A percentile compares a stretch with the other conserved stretches of the same genome.
These are phyloP conservation scores for Panzeria rudis DNA, from an alignment of 2,888 invertebrate genomes.

Conservation along the genomic window DNA sequence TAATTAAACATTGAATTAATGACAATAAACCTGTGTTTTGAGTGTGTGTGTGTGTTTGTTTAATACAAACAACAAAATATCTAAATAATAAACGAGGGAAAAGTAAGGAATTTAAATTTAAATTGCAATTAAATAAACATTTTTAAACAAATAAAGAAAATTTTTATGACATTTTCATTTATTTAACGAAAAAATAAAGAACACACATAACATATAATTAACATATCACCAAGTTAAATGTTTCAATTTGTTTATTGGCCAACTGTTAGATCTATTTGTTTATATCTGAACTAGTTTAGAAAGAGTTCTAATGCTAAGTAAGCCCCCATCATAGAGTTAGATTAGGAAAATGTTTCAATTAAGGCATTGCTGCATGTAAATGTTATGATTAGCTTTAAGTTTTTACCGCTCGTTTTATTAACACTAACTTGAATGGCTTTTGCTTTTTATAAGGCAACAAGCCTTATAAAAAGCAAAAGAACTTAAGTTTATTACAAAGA, in stretches of 20 bases:
- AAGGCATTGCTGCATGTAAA: too few relatives aligned
- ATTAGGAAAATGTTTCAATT: too few relatives aligned
- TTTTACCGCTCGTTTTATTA: too few relatives aligned
- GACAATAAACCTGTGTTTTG: constrained; percentile 27
- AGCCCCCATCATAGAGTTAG: too few relatives aligned
- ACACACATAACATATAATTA: constrained; percentile 25
- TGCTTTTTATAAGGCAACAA: too few relatives aligned
- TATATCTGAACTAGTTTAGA: too few relatives aligned
- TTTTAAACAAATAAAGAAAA: constrained; percentile 31
- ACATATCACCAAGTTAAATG: constrained; percentile 28
- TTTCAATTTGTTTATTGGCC: constrained; percentile 24
- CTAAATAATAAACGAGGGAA: constrained; percentile 43
- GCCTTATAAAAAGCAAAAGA: too few relatives aligned
- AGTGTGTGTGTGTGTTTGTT: not conserved
- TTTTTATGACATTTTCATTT: constrained; percentile 49
- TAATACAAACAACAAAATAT: constrained; percentile 30
- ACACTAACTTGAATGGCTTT: too few relatives aligned
- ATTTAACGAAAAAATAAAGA: too few relatives aligned
- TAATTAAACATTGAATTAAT: constrained; percentile 62
- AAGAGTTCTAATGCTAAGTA: too few relatives aligned
- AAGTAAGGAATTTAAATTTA: constrained; percentile 27
- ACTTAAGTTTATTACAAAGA: too few relatives aligned
- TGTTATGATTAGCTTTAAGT: too few relatives aligned
- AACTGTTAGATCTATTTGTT: constrained; percentile 9
- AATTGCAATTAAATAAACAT: constrained; percentile 49